Conservation (phyloP, 2,113 vertebrate genomes). For the Pangasianodon gigas region DNA sequence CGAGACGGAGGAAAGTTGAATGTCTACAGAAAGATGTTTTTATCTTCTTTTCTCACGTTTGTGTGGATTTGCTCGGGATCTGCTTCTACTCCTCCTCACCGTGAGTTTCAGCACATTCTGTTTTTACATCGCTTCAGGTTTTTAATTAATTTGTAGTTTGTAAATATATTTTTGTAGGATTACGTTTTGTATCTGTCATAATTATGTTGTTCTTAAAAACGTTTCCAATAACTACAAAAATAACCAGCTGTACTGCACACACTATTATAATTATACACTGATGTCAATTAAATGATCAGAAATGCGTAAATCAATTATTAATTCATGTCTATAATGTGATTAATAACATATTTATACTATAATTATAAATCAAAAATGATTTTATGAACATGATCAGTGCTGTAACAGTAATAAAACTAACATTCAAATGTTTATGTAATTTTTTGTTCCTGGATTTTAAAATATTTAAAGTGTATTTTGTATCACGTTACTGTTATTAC, state of each 20-base stretch:
- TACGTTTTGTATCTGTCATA: background rate
- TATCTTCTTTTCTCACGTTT: background rate
- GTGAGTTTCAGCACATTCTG: slow-evolving; percentile 30
- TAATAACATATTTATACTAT: too few species aligned
- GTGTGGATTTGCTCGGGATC: slow-evolving; percentile 6
- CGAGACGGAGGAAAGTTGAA: background rate
- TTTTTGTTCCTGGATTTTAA: background rate
- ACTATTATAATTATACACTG: background rate
- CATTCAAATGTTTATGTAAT: too few species aligned
- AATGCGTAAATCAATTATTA: too few species aligned
- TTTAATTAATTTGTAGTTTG: background rate
- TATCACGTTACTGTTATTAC: too few species aligned
- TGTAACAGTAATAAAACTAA: background rate
- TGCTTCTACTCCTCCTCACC: background rate
- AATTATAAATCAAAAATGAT: too few species aligned
- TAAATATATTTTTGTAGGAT: background rate
- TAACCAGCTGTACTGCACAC: background rate
- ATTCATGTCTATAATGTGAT: too few species aligned
- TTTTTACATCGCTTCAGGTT: background rate
- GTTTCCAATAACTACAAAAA: background rate
- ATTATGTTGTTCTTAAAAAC: background rate
- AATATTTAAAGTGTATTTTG: background rate
- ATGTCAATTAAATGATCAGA: background rate
- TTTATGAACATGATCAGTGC: background rate
- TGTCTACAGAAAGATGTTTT: slow-evolving; percentile 10